These are phyloP conservation scores for Epinephelus moara DNA, from an alignment of 2,113 vertebrate species.

Conservation along the genomic window DNA sequence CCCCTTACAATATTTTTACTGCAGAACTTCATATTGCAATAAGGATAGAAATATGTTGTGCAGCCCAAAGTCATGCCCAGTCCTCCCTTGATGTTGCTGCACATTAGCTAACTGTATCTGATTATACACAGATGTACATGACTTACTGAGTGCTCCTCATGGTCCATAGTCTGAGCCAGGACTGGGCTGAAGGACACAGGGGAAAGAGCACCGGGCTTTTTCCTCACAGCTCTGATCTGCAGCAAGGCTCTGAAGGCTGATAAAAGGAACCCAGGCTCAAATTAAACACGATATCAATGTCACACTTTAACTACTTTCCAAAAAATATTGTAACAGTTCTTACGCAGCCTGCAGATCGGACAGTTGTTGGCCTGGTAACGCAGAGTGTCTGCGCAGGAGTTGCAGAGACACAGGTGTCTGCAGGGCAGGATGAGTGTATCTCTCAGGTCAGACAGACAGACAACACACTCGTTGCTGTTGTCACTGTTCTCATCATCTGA, in stretches of 20 bases:
- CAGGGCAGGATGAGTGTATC: slow-evolving; percentile 97
- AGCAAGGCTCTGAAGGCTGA: slow-evolving; percentile 96
- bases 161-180: slow-evolving; percentile 95
- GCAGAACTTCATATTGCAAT: not conserved
- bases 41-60: not conserved
- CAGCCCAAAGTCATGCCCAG: not conserved
- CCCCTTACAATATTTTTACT: not conserved
- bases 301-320: not conserved
- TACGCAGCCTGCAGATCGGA: slow-evolving; percentile 97
- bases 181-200: slow-evolving; percentile 97
- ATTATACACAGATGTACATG: not conserved
- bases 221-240: slow-evolving; percentile 98
- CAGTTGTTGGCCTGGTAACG: slow-evolving; percentile 99
- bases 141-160: slow-evolving; percentile 95
- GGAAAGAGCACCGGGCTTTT: slow-evolving; percentile 94
- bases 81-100: not conserved
- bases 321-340: slow-evolving; percentile 58
- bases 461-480: slow-evolving; percentile 98
- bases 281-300: not conserved
- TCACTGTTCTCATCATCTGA: slow-evolving; percentile 96
- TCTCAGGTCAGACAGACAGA: slow-evolving; percentile 94
- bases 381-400: slow-evolving; percentile 94
- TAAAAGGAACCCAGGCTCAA: slow-evolving; percentile 16
- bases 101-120: not conserved
- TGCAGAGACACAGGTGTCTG: slow-evolving; percentile 96